A percentile compares a stretch with the other conserved stretches of the same genome.
phyloP scores from a whole-genome alignment of 1,140 invertebrate genomes.

The Drosophila teissieri region DNA sequence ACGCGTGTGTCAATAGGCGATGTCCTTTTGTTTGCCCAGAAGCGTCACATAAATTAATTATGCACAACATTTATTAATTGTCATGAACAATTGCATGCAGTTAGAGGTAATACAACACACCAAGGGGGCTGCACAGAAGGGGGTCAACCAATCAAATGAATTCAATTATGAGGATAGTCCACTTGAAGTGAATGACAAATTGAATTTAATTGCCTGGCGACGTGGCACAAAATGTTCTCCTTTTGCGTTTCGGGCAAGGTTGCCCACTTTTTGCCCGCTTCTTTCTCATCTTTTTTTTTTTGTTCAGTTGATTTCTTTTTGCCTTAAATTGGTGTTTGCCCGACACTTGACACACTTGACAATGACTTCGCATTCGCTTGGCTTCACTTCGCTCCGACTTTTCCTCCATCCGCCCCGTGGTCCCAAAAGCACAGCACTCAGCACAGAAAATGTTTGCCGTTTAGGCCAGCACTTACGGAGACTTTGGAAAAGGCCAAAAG shows the following conservation, averaged over 20 bases:
- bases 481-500: constrained; percentile 1
- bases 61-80: constrained; percentile 75
- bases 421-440: constrained; percentile 58
- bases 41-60: constrained; percentile 70
- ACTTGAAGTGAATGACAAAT: constrained; percentile 65
- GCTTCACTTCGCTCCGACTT: constrained; percentile 29
- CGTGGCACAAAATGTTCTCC: constrained; percentile 38
- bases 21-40: constrained; percentile 66
- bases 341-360: constrained; percentile 64
- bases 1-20: constrained; percentile 40
- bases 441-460: constrained; percentile 68
- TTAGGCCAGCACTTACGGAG: constrained; percentile 51
- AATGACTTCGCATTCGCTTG: constrained; percentile 62
- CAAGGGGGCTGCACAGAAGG: no score
- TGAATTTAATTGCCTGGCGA: constrained; percentile 69
- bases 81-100: constrained; percentile 69
- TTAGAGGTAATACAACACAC: constrained; percentile 36
- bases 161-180: constrained; percentile 75
- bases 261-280: constrained; percentile 17
- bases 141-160: constrained; percentile 61
- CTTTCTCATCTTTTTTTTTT: constrained; percentile 6
- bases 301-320: not conserved
- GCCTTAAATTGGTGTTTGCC: constrained; percentile 68
- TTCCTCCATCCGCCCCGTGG: constrained; percentile 27
- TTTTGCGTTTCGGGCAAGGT: constrained; percentile 29